Base-by-base conservation (phyloP, 35 echinoderm and acorn worm genomes). In the Heliocidaris tuberculata region DNA sequence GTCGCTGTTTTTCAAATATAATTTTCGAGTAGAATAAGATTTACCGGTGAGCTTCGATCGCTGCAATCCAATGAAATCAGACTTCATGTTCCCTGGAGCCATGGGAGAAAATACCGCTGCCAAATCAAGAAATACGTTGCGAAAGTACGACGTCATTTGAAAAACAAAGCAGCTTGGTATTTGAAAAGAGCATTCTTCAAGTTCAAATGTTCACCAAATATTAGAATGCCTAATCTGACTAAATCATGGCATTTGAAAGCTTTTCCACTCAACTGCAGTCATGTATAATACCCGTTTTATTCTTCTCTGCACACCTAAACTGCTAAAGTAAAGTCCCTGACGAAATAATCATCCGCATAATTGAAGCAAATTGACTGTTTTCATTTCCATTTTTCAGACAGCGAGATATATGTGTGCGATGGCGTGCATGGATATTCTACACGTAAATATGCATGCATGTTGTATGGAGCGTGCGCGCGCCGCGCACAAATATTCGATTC, bases 71-170 rank as follows among this genome's bases (percentile, higher is more conserved):
- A 97, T 93, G 65, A 97, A 88, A 49, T 97, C 96, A 95, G 96
- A 97, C 95, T 97, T 97, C 96, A 97, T 97, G 96, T 97, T 97
- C 92, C 96, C 96, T 24, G 96, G 96, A 93, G 96, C 96, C 93
- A 94, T 96, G 56, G 94, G 94, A 86, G 71, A 88, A 48, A 86
- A 50, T 17, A 32, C 48, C 13, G 86, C 85, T 52, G 91, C 91
- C 16, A 93, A 56, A 30, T 93, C 91, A 52, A 93, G 50, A 93
- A 93, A 93, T 29, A 93, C 91, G 91, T 93, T 93, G 48, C 91
- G 91, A 49, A 93, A 31, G 91, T 93, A 93, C 48, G 91, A 93
- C 91, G 91, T 59, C 91, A 93, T 93, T 93, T 93, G 91, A 19
- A 89, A 32, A 89, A 89, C 31, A 89, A 47, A 47, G 31, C 87